phyloP scores from a whole-genome alignment of 53 echinoderm and acorn worm genomes.

The Holothuria scabra region DNA sequence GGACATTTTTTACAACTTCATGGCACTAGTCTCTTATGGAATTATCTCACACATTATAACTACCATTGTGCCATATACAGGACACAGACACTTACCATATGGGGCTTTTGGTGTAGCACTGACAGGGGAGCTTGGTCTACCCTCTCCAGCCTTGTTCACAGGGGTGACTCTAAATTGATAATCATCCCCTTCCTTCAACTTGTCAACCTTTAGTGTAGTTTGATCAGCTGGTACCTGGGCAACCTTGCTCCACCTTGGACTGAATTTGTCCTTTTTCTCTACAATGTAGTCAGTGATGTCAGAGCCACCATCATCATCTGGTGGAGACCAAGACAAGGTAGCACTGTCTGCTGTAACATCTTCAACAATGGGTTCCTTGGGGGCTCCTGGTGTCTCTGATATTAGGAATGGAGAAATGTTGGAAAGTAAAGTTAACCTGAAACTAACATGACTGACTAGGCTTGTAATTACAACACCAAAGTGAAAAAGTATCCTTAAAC shows the following conservation, averaged over 20 bases:
- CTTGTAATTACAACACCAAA: too few species aligned
- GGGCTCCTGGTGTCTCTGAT: constrained; percentile 63
- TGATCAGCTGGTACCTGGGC: constrained; percentile 34
- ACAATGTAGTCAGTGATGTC: constrained; percentile 77
- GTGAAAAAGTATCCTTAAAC: too few species aligned
- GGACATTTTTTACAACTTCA: too few species aligned
- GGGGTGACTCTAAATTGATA: constrained; percentile 78
- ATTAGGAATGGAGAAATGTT: too few species aligned
- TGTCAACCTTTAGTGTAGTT: constrained; percentile 64
- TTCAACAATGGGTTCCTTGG: constrained; percentile 72
- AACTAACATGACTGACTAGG: too few species aligned
- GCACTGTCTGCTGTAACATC: constrained; percentile 76
- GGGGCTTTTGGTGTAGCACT: constrained; percentile 56
- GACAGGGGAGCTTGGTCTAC: constrained; percentile 63
- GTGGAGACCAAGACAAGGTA: constrained; percentile 71
- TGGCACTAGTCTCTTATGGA: neutral
- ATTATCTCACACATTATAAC: neutral
- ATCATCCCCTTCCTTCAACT: constrained; percentile 80
- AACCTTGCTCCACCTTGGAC: constrained; percentile 52
- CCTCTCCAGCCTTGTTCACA: constrained; percentile 78
- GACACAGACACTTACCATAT: constrained; percentile 16
- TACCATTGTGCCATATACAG: neutral
- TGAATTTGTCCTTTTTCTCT: constrained; percentile 65
- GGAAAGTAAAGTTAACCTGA: too few species aligned
- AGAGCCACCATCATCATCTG: constrained; percentile 80